Evolutionary conservation across 2,888 invertebrate species (phyloP), one percentile per base, ranked within the genome.

Genomic region (Dysmachus trigonus): DNA sequence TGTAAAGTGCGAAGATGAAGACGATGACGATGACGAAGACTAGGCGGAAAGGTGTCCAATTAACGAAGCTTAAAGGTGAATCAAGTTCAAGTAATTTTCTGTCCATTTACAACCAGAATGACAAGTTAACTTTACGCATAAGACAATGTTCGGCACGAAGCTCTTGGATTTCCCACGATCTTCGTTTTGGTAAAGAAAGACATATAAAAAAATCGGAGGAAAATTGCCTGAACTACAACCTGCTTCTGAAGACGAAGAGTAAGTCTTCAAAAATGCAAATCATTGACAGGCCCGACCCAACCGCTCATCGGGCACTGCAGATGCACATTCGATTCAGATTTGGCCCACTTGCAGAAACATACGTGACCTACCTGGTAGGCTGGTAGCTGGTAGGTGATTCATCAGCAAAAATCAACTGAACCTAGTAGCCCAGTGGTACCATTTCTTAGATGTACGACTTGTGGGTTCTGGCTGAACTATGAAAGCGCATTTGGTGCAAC

Each of bases 21-120:
- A 13, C 27, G 27, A 41, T 3, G 3, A 41, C 22, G 13, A 62
- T 18, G 22, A 18, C 22, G 22, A 22, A 8, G 62, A n/a, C 22
- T 7, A 53, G 2, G 27, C 53, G 53, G 27, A 3, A 62, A 62
- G 62, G 62, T 1, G 62, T n/a, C 62, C 62, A 62, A 62, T 62
- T 62, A 62, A 18, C 62, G 62, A 62, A 62, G 62, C 62, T 62
- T 62, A 81, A 81, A 81, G 81, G 81, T 81, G 81, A 81, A 62
- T 62, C 81, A 81, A 81, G 81, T 81, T 81, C 81, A 81, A 53
- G 81, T 53, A 3, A 81, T 81, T 62, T 81, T 53, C 62, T 31
- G 62, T 47, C 15, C 81, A n/a, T 27, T 41, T 62, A 62, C 33
- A 53, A 81, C 62, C 81, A 81, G 62, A 81, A 81, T 81, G 81